phyloP scores from a whole-genome alignment of 2,888 invertebrate species.

The Blastobasis lacticolella region DNA sequence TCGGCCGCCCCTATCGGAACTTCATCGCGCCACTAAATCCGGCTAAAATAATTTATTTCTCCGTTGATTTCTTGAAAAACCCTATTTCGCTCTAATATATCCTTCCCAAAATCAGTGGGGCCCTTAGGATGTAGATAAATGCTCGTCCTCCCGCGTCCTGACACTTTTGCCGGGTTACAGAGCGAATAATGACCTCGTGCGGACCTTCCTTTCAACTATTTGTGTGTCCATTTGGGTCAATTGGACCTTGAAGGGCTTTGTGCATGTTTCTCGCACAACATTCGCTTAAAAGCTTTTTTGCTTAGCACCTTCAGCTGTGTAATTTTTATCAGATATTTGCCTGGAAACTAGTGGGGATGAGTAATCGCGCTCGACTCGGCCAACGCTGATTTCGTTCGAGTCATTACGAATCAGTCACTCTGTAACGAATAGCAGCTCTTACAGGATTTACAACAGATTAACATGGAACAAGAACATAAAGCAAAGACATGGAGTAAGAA shows the following conservation, averaged over 20 bases:
- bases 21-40: constrained; percentile 27
- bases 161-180: constrained; percentile 60
- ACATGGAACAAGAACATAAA: too few species aligned
- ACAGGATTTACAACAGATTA: too few species aligned
- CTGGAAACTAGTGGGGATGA: too few species aligned
- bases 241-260: constrained; percentile 59
- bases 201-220: constrained; percentile 62
- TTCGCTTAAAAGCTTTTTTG: constrained; percentile 61
- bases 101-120: constrained; percentile 61
- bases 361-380: too few species aligned
- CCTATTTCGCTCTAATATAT: constrained; percentile 50
- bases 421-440: too few species aligned
- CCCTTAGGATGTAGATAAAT: constrained; percentile 69
- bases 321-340: constrained; percentile 14
- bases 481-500: too few species aligned
- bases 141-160: constrained; percentile 53
- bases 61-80: constrained; percentile 54
- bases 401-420: too few species aligned
- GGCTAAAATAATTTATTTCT: constrained; percentile 50
- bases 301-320: constrained; percentile 29
- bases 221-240: constrained; percentile 70
- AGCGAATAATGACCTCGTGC: constrained; percentile 65
- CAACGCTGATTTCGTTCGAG: too few species aligned
- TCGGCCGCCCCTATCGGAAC: constrained; percentile 19
- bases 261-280: constrained; percentile 51